These are phyloP conservation scores for Torymus tubicola DNA, from an alignment of 2,888 invertebrate species.

Conservation along the genomic window DNA sequence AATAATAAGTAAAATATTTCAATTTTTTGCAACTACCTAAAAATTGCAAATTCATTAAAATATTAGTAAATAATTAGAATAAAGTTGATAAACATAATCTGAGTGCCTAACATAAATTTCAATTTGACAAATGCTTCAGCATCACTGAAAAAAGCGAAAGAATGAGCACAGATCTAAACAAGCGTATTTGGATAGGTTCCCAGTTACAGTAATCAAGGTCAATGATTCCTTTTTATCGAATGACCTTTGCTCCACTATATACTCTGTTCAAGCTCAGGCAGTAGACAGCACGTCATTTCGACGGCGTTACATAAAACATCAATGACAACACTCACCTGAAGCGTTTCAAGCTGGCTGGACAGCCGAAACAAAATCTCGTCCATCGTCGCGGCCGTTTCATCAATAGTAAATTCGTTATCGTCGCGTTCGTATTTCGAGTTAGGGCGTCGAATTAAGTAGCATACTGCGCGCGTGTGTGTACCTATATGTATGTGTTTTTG, in stretches of 20 bases:
- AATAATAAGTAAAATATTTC: neutral
- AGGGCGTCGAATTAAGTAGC: neutral
- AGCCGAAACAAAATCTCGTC: conserved; percentile 73
- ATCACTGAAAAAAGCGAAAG: conserved; percentile 32
- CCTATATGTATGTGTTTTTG: neutral
- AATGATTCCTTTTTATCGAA: conserved; percentile 40
- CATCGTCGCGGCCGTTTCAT: conserved; percentile 63
- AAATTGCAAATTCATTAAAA: conserved; percentile 1
- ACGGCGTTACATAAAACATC: neutral
- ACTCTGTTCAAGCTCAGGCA: no score
- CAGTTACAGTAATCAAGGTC: conserved; percentile 45
- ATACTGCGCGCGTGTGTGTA: neutral
- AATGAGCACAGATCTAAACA: conserved; percentile 50
- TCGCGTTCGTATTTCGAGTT: neutral
- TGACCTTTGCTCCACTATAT: conserved; percentile 40
- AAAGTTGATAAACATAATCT: no score
- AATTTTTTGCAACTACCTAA: neutral
- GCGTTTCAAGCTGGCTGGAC: conserved; percentile 70
- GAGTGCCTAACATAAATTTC: neutral
- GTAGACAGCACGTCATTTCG: no score
- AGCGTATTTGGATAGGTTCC: conserved; percentile 48
- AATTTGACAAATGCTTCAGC: conserved; percentile 3
- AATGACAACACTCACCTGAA: conserved; percentile 68
- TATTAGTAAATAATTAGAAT: no score
- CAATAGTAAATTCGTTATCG: conserved; percentile 13